These are phyloP conservation scores for Balearica regulorum DNA, from an alignment of 2,797 vertebrate genomes.

Conservation along the genomic window DNA sequence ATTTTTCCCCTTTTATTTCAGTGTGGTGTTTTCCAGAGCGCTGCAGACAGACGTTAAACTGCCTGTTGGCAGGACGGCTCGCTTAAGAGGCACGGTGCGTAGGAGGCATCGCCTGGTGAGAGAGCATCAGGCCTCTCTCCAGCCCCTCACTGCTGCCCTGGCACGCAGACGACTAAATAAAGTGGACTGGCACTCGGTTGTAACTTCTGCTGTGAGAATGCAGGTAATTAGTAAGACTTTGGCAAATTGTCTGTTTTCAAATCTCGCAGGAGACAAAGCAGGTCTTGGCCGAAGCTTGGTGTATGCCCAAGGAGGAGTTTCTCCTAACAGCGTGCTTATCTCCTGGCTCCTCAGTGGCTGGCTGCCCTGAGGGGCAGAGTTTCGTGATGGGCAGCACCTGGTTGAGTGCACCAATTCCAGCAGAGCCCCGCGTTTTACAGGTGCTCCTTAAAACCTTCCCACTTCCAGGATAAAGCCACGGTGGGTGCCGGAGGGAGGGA, in stretches of 20 bases:
- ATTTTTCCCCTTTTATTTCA: not conserved
- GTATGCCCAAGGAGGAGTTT: not conserved
- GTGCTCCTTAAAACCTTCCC: not conserved
- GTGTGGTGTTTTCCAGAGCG: not conserved
- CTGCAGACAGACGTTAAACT: not conserved
- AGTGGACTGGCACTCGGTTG: not conserved
- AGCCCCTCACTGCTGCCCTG: not conserved
- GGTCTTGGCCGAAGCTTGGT: not conserved
- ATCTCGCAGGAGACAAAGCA: not conserved
- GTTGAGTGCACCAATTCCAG: not conserved
- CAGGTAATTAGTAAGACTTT: not conserved
- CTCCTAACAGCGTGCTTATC: not conserved
- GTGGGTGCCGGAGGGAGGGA: not conserved
- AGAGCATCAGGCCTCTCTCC: not conserved
- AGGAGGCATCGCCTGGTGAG: not conserved
- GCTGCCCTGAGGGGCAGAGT: not conserved
- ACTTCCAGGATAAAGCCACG: not conserved
- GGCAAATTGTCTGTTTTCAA: not conserved
- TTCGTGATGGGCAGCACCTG: not conserved
- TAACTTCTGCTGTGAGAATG: not conserved
- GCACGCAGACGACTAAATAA: not conserved
- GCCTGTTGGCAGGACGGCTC: not conserved
- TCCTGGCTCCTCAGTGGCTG: not conserved
- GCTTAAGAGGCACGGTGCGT: not conserved
- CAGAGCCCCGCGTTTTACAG: not conserved